Evolutionary conservation across 1,140 invertebrate genomes (phyloP).

Genomic region (Asobara japonica): DNA sequence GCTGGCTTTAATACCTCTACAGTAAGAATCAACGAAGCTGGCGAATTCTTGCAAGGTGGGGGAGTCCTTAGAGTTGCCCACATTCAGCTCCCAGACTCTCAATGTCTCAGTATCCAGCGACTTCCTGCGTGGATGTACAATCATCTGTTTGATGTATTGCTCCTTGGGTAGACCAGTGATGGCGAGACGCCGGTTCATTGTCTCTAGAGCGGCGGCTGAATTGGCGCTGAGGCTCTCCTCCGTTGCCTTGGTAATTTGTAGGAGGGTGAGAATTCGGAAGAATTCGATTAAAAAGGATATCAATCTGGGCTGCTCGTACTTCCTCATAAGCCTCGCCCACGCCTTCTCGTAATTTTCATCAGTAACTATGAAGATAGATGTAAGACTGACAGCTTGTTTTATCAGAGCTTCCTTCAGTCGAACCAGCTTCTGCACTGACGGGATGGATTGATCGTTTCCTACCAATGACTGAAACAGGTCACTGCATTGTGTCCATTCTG

Average conservation of each 20-base stretch:
- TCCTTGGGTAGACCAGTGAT: background rate
- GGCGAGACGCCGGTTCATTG: background rate
- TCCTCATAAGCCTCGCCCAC: background rate
- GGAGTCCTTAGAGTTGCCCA: background rate
- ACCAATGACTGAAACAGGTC: background rate
- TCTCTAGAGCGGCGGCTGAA: too few relatives aligned
- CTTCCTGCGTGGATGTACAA: background rate
- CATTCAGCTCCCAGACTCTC: background rate
- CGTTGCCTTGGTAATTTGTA: too few relatives aligned
- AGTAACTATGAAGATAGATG: background rate
- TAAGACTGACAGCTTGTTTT: background rate
- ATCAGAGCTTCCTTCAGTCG: background rate
- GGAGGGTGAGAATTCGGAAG: background rate
- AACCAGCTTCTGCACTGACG: background rate
- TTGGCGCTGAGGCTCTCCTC: too few relatives aligned
- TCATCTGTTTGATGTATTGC: background rate
- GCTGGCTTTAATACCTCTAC: background rate
- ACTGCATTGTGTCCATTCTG: background rate
- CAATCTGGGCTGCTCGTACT: background rate
- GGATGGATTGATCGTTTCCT: background rate
- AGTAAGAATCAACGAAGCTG: background rate
- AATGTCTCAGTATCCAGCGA: background rate
- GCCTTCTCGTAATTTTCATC: background rate
- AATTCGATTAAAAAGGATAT: background rate
- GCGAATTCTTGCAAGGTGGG: background rate